A percentile compares a stretch with the other conserved stretches of the same genome.
These are phyloP conservation scores for Hirtodrosophila duncani DNA, from an alignment of 2,888 invertebrate genomes.

Conservation along the genomic window DNA sequence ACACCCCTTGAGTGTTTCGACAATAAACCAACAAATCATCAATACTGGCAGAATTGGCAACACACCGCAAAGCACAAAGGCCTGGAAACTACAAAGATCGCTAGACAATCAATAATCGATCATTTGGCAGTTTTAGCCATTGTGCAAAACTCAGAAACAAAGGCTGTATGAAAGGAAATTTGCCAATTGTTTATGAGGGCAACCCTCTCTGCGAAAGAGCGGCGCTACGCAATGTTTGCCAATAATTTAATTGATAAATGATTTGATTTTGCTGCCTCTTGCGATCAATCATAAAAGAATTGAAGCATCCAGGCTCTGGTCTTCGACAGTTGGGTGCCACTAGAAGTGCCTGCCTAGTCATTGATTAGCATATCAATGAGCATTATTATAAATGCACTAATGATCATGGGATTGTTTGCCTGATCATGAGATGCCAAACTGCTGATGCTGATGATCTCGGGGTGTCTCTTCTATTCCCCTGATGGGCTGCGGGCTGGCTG, in stretches of 20 bases:
- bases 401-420: constrained; percentile 69
- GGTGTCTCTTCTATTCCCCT: constrained; percentile 34
- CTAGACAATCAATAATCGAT: constrained; percentile 58
- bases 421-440: constrained; percentile 32
- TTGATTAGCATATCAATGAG: constrained; percentile 71
- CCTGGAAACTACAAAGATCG: constrained; percentile 19
- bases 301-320: constrained; percentile 16
- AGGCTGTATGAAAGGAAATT: constrained; percentile 29
- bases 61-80: constrained; percentile 53
- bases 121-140: constrained; percentile 59
- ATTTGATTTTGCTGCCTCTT: constrained; percentile 56
- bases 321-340: not conserved
- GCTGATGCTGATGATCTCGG: constrained; percentile 28
- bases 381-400: constrained; percentile 56
- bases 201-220: constrained; percentile 53
- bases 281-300: constrained; percentile 59
- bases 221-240: constrained; percentile 65
- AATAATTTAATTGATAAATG: constrained; percentile 74
- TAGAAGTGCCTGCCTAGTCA: constrained; percentile 22
- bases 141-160: constrained; percentile 34
- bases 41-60: constrained; percentile 56
- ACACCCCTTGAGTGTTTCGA: constrained; percentile 20
- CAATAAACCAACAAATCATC: constrained; percentile 70
- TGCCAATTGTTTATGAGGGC: constrained; percentile 22
- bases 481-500: constrained; percentile 14